Evolutionary conservation across 2,888 invertebrate genomes (phyloP).

Genomic region (Dichetophora obliterata): DNA sequence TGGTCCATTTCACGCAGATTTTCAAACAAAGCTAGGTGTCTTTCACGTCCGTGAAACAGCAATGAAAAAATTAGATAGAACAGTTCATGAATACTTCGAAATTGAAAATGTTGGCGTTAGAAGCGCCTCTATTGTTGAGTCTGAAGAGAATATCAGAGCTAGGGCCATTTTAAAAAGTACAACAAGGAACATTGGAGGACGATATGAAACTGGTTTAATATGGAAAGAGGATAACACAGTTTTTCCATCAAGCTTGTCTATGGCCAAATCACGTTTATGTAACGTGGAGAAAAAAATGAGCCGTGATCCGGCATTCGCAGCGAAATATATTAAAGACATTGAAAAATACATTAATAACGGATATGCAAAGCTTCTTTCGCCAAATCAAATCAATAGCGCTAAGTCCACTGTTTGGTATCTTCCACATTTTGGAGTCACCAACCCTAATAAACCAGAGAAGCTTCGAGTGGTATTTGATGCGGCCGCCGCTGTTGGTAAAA

Average conservation of each 20-base stretch:
- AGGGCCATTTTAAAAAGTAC: neutral
- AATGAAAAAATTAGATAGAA: neutral
- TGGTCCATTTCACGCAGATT: neutral
- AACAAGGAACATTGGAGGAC: neutral
- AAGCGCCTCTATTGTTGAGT: neutral
- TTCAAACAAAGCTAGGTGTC: neutral
- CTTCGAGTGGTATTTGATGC: neutral
- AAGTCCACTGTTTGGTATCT: neutral
- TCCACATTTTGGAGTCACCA: neutral
- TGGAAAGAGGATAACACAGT: neutral
- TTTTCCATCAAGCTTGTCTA: neutral
- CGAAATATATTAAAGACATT: neutral
- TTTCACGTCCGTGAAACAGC: neutral
- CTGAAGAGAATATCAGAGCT: neutral
- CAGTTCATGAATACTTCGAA: neutral
- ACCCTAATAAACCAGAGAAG: neutral
- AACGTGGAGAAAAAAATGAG: slow-evolving; percentile 7
- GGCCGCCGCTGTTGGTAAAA: neutral
- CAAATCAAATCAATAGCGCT: neutral
- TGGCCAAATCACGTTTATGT: neutral
- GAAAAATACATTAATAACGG: neutral
- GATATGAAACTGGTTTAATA: neutral
- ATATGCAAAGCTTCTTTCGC: neutral
- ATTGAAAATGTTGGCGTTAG: neutral
- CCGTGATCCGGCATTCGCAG: neutral